Percentiles rank a stretch among this genome's conserved stretches.
Conservation (phyloP, 2,797 vertebrate species). For the Sebastes kiyomatsui region DNA sequence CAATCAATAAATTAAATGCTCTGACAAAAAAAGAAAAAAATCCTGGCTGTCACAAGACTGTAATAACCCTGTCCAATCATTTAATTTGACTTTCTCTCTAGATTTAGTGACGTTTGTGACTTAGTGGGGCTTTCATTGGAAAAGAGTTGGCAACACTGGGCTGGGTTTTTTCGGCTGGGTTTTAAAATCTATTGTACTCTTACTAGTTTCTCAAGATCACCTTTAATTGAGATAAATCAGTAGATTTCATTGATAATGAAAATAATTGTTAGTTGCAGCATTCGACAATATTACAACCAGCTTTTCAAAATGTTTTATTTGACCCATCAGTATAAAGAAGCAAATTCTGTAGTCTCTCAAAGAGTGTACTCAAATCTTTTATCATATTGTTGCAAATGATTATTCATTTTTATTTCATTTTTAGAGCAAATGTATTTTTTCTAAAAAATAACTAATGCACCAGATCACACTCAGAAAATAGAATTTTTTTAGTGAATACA, state of each 20-base stretch:
- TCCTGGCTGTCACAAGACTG: too few species aligned
- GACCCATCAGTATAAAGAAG: neutral
- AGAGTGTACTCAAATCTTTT: neutral
- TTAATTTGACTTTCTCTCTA: too few species aligned
- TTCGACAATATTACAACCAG: neutral
- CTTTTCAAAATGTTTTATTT: neutral
- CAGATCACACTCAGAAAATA: neutral
- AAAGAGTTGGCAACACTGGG: too few species aligned
- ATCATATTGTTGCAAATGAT: fast-evolving
- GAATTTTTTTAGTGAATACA: neutral
- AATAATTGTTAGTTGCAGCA: neutral
- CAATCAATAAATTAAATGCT: too few species aligned
- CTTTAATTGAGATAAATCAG: neutral
- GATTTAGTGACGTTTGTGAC: too few species aligned
- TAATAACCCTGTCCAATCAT: too few species aligned
- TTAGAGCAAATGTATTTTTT: neutral
- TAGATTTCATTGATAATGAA: neutral
- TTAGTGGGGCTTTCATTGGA: too few species aligned
- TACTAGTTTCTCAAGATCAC: too few species aligned
- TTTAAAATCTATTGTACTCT: too few species aligned
- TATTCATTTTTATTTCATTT: neutral
- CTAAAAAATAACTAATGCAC: neutral
- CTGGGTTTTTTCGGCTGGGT: too few species aligned
- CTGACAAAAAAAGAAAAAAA: too few species aligned
- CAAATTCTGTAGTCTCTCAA: neutral